phyloP scores from a whole-genome alignment of 2,888 invertebrate genomes.

The Cheilosia impressa region DNA sequence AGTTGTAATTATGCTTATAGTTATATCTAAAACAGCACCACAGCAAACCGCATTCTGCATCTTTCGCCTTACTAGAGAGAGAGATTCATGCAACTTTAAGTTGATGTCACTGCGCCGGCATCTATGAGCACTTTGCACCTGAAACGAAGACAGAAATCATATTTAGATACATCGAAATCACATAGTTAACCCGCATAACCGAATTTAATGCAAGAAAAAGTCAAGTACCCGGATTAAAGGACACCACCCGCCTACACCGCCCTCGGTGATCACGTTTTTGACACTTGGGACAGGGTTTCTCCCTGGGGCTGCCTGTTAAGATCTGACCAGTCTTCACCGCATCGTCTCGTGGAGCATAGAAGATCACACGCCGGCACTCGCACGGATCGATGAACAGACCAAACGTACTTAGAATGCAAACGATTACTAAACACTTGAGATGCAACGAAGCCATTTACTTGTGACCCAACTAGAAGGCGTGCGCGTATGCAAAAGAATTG shows the following conservation, averaged over 20 bases:
- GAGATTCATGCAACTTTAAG: constrained; percentile 61
- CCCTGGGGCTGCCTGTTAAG: constrained; percentile 77
- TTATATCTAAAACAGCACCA: constrained; percentile 14
- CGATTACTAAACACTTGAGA: constrained; percentile 55
- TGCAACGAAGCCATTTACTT: constrained; percentile 61
- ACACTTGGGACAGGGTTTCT: constrained; percentile 80
- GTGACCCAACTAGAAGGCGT: neutral
- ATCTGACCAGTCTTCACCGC: constrained; percentile 79
- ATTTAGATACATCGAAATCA: neutral
- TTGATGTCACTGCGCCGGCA: constrained; percentile 22
- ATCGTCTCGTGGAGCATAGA: constrained; percentile 78
- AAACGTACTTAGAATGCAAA: constrained; percentile 51
- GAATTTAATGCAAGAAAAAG: neutral
- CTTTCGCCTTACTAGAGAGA: constrained; percentile 17
- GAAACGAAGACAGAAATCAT: constrained; percentile 10
- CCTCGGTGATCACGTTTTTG: constrained; percentile 82
- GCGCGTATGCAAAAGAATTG: neutral
- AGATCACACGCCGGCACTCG: constrained; percentile 80
- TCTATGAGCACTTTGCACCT: constrained; percentile 41
- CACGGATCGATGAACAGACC: constrained; percentile 58
- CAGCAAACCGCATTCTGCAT: constrained; percentile 3
- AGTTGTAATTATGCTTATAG: neutral
- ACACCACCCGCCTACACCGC: constrained; percentile 79
- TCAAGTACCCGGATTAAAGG: constrained; percentile 79
- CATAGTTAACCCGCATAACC: neutral